A percentile compares a stretch with the other conserved stretches of the same genome.
Conservation (phyloP, 2,888 invertebrate genomes). For the Hoplodrina blanda region DNA sequence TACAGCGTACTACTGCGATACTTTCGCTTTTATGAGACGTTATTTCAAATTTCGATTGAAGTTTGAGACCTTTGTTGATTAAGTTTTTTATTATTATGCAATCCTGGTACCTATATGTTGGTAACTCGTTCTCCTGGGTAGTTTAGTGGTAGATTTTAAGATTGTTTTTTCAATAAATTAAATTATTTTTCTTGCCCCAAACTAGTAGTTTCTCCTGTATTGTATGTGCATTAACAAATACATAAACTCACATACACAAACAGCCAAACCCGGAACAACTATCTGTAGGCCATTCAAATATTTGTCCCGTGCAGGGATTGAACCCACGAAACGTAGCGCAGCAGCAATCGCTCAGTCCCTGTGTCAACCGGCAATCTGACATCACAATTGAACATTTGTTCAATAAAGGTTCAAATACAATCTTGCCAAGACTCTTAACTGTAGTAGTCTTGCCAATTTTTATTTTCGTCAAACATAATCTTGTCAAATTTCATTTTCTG, state of each 20-base stretch:
- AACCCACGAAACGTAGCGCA: no score
- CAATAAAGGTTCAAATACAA: conserved; percentile 4
- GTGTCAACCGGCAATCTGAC: not conserved
- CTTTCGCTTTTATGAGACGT: conserved; percentile 18
- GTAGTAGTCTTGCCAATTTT: not conserved
- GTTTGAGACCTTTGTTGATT: conserved; percentile 26
- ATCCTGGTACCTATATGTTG: not conserved
- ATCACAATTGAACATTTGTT: not conserved
- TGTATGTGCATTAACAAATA: no score
- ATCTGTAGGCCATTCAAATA: no score
- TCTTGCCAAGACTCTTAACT: conserved; percentile 4
- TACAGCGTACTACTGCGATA: conserved; percentile 42
- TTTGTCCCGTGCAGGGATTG: no score
- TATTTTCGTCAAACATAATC: not conserved
- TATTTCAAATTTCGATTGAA: conserved; percentile 10
- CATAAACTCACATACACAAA: no score
- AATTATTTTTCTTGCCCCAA: no score
- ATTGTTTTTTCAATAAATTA: no score
- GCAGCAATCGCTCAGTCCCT: no score
- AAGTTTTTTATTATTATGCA: conserved; percentile 27
- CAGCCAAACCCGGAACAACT: no score
- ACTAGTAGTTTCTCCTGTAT: no score
- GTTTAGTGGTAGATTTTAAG: no score
- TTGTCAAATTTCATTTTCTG: conserved; percentile 10
- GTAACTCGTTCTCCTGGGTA: not conserved